Conservation (phyloP, 2,113 vertebrate genomes). For the Anthoscopus minutus region DNA sequence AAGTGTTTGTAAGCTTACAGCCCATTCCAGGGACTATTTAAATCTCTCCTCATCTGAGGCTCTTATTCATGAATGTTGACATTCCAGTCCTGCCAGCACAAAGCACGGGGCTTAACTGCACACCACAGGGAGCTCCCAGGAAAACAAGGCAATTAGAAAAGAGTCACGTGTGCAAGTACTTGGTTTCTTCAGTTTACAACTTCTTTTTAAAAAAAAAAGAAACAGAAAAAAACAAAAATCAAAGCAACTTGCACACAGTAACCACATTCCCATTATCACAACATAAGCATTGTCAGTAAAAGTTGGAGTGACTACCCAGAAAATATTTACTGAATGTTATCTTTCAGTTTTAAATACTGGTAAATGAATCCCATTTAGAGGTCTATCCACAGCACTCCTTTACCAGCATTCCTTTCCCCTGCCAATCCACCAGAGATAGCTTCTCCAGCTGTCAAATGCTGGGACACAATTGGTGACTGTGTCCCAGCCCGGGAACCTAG, state of each 20-base stretch:
- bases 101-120: constrained; percentile 30
- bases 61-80: constrained; percentile 38
- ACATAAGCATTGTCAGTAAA: rapidly evolving
- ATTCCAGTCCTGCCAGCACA: constrained; percentile 13
- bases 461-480: neutral
- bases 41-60: neutral
- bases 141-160: constrained; percentile 52
- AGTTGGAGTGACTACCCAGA: neutral
- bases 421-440: neutral
- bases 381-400: neutral
- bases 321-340: neutral
- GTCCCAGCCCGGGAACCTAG: neutral
- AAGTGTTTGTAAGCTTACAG: neutral
- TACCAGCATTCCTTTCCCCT: neutral
- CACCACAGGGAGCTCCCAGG: constrained; percentile 27
- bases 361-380: neutral
- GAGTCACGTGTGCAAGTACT: constrained; percentile 24
- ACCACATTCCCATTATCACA: neutral
- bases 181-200: neutral
- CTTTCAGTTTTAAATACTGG: neutral
- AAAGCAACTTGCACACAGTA: neutral
- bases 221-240: neutral
- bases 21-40: constrained; percentile 9
- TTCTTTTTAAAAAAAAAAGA: neutral
- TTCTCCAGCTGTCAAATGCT: neutral